Evolutionary conservation across 2,113 vertebrate species (phyloP).

Genomic region (Pomatostomus ruficeps): DNA sequence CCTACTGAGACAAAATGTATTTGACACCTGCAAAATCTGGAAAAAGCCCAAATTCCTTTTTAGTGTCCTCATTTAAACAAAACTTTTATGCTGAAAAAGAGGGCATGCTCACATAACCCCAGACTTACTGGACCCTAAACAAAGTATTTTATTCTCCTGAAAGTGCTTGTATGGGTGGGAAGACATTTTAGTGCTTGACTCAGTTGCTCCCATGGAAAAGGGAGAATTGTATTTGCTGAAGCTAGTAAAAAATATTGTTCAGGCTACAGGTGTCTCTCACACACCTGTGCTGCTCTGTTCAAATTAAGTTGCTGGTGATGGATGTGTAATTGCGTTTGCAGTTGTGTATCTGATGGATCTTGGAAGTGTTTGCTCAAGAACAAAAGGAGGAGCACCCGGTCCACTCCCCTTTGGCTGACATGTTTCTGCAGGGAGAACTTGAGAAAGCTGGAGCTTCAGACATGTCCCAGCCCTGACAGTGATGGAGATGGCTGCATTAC

Average conservation of each 20-base stretch:
- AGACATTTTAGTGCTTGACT: background rate
- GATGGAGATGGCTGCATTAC: background rate
- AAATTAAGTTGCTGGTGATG: conserved; percentile 27
- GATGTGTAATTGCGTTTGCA: background rate
- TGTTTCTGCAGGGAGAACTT: background rate
- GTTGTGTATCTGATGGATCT: background rate
- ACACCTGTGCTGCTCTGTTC: background rate
- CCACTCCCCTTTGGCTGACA: background rate
- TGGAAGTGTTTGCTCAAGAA: conserved; percentile 2
- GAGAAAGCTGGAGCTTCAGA: background rate
- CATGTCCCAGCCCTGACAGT: background rate
- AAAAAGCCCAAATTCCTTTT: background rate
- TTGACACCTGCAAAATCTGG: background rate
- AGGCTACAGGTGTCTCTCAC: conserved; percentile 1
- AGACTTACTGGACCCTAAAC: background rate
- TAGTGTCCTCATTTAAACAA: background rate
- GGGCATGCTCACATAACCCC: background rate
- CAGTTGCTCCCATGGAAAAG: background rate
- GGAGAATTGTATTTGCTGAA: background rate
- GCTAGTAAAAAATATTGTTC: background rate
- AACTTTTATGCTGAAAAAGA: background rate
- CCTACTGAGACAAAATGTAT: background rate
- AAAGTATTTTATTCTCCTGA: background rate
- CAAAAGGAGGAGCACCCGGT: conserved; percentile 21
- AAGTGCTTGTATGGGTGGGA: background rate